Conservation (phyloP, 2,888 invertebrate species). For the Drosophila anomalata region DNA sequence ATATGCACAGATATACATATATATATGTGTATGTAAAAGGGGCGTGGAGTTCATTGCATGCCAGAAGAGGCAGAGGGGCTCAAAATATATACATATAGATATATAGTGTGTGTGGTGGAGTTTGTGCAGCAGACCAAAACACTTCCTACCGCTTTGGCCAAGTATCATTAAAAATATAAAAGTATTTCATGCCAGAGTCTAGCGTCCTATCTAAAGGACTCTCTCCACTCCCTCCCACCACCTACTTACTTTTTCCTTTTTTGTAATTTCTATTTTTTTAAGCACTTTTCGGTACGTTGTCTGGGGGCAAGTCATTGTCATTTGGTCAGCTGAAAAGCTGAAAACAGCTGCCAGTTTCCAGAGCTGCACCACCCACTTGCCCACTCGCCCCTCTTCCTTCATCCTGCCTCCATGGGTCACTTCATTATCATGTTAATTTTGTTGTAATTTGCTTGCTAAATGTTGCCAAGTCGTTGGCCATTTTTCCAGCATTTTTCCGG, state of each 20-base stretch:
- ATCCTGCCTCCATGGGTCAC: constrained; percentile 47
- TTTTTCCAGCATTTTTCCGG: constrained; percentile 63
- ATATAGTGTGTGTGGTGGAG: constrained; percentile 44
- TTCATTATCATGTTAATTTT: constrained; percentile 80
- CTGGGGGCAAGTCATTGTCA: constrained; percentile 69
- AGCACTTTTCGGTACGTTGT: constrained; percentile 36
- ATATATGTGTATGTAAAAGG: background rate
- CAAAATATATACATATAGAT: background rate
- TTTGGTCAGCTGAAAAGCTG: constrained; percentile 65
- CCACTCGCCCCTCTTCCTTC: background rate
- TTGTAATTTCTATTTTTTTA: constrained; percentile 52
- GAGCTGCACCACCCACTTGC: background rate
- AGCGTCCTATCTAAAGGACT: constrained; percentile 21
- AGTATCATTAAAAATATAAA: constrained; percentile 79
- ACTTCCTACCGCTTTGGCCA: constrained; percentile 77
- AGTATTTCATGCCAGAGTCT: constrained; percentile 67
- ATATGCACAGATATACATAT: background rate
- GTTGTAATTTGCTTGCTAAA: constrained; percentile 79
- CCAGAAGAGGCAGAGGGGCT: constrained; percentile 49
- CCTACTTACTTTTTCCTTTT: constrained; percentile 20
- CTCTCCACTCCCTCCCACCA: background rate
- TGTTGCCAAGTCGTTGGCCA: constrained; percentile 75
- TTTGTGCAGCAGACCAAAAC: constrained; percentile 77
- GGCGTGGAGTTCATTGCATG: constrained; percentile 66
- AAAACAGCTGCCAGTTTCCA: constrained; percentile 69